Conservation (phyloP, 2,797 vertebrate species). For the Helarctos malayanus region DNA sequence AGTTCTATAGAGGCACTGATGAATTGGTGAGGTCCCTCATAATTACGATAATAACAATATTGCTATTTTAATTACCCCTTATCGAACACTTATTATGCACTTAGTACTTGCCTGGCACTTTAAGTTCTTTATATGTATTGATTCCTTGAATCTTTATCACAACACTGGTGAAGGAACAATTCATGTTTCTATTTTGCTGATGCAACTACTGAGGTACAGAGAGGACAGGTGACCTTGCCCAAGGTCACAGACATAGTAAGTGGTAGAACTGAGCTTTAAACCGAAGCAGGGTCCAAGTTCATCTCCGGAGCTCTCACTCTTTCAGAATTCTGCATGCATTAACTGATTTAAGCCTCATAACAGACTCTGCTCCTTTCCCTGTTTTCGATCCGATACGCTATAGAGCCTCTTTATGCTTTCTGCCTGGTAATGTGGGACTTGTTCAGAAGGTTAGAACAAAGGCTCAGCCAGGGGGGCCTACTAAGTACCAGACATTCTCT, state of each 20-base stretch:
- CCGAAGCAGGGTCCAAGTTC: background rate
- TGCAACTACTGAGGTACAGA: background rate
- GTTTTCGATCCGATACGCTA: background rate
- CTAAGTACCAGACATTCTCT: slow-evolving; percentile 54
- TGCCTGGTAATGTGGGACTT: slow-evolving; percentile 16
- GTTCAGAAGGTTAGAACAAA: slow-evolving; percentile 67
- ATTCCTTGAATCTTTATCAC: background rate
- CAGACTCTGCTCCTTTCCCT: background rate
- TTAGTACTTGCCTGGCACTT: background rate
- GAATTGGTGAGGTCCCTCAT: background rate
- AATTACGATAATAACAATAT: background rate
- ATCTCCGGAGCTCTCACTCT: background rate
- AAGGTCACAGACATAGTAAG: slow-evolving; percentile 22
- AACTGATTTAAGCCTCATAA: background rate
- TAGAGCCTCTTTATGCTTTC: slow-evolving; percentile 38
- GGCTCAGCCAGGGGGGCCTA: slow-evolving; percentile 59
- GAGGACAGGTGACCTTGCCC: background rate
- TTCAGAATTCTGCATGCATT: slow-evolving; percentile 18
- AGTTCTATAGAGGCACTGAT: background rate
- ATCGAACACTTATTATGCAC: background rate
- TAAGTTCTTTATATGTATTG: background rate
- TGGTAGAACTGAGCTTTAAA: background rate
- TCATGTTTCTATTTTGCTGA: slow-evolving; percentile 24
- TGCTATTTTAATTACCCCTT: background rate
- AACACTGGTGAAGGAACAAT: background rate